phyloP scores from a whole-genome alignment of 1,140 invertebrate species.

The Caenorhabditis elegans region WBcel235 BX284606.5:2135001-2135500 shows the following conservation, averaged over 20 bases:
- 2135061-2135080: background rate
- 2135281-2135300: background rate
- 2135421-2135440: too few relatives aligned
- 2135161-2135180: background rate
- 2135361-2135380: background rate
- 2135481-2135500: background rate
- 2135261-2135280: conserved; percentile 5
- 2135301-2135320: background rate
- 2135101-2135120: background rate
- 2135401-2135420: background rate
- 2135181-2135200: too few relatives aligned
- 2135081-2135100: background rate
- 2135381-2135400: background rate
- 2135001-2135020: background rate
- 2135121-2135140: too few relatives aligned
- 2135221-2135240: conserved; percentile 10
- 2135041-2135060: background rate
- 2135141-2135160: background rate
- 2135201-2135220: background rate
- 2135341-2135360: background rate
- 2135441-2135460: too few relatives aligned
- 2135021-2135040: conserved; percentile 4
- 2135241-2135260: conserved; percentile 12
- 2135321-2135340: conserved; percentile 1
- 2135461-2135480: background rate